Evolutionary conservation across 2,797 vertebrate species (phyloP).

Genomic region (Tiaroga cobitis): DNA sequence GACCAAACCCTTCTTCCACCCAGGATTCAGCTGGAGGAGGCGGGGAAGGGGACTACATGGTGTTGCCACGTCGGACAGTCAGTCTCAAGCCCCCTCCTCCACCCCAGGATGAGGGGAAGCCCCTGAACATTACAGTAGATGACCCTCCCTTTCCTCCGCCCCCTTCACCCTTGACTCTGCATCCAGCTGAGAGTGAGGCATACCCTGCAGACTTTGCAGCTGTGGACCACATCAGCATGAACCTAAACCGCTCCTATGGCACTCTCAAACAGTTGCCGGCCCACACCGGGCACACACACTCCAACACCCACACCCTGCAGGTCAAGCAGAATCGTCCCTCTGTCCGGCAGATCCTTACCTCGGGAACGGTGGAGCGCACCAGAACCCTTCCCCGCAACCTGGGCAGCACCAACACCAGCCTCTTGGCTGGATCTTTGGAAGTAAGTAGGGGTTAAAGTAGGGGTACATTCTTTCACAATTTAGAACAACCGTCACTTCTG

Average conservation of each 20-base stretch:
- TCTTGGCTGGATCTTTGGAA: conserved; percentile 95
- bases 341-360: conserved; percentile 90
- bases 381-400: conserved; percentile 96
- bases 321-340: conserved; percentile 91
- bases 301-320: conserved; percentile 87
- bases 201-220: conserved; percentile 87
- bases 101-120: conserved; percentile 84
- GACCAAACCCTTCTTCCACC: conserved; percentile 79
- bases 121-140: conserved; percentile 81
- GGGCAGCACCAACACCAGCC: conserved; percentile 89
- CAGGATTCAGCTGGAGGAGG: conserved; percentile 71
- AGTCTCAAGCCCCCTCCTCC: conserved; percentile 87
- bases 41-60: conserved; percentile 95
- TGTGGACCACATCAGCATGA: conserved; percentile 85
- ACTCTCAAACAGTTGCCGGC: conserved; percentile 88
- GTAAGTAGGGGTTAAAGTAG: conserved; percentile 79
- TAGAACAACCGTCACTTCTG: not conserved
- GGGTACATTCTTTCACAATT: not conserved
- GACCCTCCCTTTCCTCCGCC: conserved; percentile 86
- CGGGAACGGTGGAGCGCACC: conserved; percentile 90
- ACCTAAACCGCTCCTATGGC: conserved; percentile 92
- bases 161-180: conserved; percentile 80
- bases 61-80: conserved; percentile 91
- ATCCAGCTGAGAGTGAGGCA: conserved; percentile 84
- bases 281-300: conserved; percentile 65